Conservation (phyloP, 2,113 vertebrate genomes). For the Sialia sialis region DNA sequence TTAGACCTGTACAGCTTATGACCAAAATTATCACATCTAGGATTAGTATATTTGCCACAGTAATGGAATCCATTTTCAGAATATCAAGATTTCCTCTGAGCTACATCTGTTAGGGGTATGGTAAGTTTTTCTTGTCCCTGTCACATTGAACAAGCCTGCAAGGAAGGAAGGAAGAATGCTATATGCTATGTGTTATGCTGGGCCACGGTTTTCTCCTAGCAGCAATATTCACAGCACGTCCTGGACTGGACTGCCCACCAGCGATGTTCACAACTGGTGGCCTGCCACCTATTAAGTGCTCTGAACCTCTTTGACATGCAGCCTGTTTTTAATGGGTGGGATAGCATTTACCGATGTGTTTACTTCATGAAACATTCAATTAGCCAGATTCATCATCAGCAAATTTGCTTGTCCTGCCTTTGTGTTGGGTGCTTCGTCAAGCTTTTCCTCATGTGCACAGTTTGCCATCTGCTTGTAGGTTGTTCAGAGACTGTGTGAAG, state of each 20-base stretch:
- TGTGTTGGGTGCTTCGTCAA: constrained; percentile 31
- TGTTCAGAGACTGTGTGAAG: constrained; percentile 53
- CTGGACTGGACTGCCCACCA: background rate
- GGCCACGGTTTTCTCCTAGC: background rate
- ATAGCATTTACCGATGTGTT: constrained; percentile 27
- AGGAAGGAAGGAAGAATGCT: background rate
- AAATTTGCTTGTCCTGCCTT: constrained; percentile 21
- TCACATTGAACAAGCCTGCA: background rate
- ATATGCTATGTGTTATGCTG: background rate
- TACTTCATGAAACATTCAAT: constrained; percentile 45
- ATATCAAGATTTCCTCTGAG: background rate
- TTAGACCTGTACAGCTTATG: background rate
- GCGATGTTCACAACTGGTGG: background rate
- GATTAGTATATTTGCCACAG: background rate
- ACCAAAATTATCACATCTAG: background rate
- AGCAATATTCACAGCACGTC: background rate
- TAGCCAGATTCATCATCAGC: constrained; percentile 22
- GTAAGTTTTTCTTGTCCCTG: background rate
- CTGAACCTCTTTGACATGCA: background rate
- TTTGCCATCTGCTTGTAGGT: constrained; percentile 61
- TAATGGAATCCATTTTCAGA: background rate
- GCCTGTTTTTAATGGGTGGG: constrained; percentile 8
- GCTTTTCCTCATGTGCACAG: constrained; percentile 37
- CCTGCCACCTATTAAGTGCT: background rate
- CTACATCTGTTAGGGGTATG: background rate